Conservation (phyloP, 1,140 invertebrate species). For the Latrodectus geometricus region DNA sequence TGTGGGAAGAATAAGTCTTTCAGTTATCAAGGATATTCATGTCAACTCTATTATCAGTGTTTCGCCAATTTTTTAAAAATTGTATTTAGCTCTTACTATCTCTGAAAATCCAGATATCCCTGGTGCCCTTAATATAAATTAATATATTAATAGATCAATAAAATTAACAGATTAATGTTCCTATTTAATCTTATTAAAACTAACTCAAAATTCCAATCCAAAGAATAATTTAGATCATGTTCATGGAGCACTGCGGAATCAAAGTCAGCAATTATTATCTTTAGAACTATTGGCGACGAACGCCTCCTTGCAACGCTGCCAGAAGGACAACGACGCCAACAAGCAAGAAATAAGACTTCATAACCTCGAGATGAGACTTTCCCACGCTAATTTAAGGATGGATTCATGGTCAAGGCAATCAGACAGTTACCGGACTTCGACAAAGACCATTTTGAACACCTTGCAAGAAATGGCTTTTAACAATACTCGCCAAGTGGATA, state of each 20-base stretch:
- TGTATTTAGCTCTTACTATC: no score
- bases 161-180: not conserved
- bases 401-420: not conserved
- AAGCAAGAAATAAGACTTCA: constrained; percentile 7
- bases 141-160: no score
- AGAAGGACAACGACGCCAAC: not conserved
- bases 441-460: not conserved
- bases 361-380: constrained; percentile 5
- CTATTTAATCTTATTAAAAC: not conserved
- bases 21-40: no score
- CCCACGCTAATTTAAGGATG: not conserved
- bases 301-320: constrained; percentile 26
- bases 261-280: not conserved
- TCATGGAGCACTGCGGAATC: not conserved
- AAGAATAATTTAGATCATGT: not conserved
- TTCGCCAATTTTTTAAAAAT: no score
- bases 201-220: not conserved
- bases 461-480: not conserved
- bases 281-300: constrained; percentile 30
- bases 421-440: constrained; percentile 2
- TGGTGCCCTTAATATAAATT: no score
- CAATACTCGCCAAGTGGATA: not conserved
- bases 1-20: no score
- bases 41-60: no score
- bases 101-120: no score